phyloP scores from a whole-genome alignment of 2,797 vertebrate species.

The Chelonia mydas region DNA sequence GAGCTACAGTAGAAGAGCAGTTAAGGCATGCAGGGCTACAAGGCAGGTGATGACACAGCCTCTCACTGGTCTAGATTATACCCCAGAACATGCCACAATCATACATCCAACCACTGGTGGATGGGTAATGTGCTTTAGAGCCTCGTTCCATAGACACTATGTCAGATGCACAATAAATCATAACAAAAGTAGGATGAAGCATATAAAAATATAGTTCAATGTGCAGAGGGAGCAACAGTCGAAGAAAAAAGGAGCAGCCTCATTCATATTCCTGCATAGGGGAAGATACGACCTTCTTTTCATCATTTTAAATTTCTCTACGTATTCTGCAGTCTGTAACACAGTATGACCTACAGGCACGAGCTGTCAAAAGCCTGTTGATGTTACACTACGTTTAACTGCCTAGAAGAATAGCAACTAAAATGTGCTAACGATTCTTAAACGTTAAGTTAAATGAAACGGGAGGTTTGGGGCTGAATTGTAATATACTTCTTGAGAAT shows the following conservation, averaged over 20 bases:
- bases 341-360: constrained; percentile 55
- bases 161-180: background rate
- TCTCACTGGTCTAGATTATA: background rate
- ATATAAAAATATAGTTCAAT: constrained; percentile 30
- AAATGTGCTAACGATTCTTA: constrained; percentile 48
- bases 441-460: constrained; percentile 46
- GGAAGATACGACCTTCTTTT: constrained; percentile 21
- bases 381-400: background rate
- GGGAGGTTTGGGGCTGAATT: constrained; percentile 38
- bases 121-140: background rate
- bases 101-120: background rate
- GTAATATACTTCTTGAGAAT: constrained; percentile 54
- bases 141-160: background rate
- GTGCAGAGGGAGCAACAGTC: background rate
- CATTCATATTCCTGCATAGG: constrained; percentile 26
- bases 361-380: constrained; percentile 59
- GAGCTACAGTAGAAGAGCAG: background rate
- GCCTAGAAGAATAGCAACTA: constrained; percentile 47
- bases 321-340: constrained; percentile 48
- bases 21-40: background rate
- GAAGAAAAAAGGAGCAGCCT: background rate
- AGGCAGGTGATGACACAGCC: background rate
- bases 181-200: background rate
- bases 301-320: constrained; percentile 35
- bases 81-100: background rate